These are phyloP conservation scores for Hemistola chrysoprasaria DNA, from an alignment of 2,888 invertebrate species.

Conservation along the genomic window DNA sequence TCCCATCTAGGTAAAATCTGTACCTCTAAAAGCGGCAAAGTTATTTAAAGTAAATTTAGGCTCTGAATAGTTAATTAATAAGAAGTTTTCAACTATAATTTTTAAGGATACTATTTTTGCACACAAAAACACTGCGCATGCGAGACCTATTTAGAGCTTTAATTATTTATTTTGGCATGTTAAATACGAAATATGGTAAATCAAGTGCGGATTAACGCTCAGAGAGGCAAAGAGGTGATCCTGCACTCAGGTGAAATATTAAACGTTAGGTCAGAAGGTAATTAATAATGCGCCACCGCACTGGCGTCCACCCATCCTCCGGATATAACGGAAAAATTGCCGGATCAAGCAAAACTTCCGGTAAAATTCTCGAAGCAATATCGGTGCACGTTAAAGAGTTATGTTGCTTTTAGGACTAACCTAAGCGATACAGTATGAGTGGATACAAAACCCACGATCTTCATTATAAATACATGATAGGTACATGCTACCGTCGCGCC, in stretches of 20 bases:
- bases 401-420: constrained; percentile 47
- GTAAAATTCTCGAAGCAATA: constrained; percentile 61
- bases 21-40: too few relatives aligned
- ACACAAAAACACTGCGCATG: too few relatives aligned
- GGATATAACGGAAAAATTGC: constrained; percentile 75
- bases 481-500: too few relatives aligned
- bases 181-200: constrained; percentile 65
- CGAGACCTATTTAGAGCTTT: too few relatives aligned
- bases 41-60: too few relatives aligned
- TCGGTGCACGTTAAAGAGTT: constrained; percentile 49
- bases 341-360: constrained; percentile 58
- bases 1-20: too few relatives aligned
- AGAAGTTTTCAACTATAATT: too few relatives aligned
- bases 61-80: too few relatives aligned
- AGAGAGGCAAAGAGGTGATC: constrained; percentile 55
- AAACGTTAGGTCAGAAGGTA: constrained; percentile 67
- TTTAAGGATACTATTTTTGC: too few relatives aligned
- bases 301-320: constrained; percentile 47
- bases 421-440: constrained; percentile 33
- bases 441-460: constrained; percentile 39
- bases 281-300: constrained; percentile 72
- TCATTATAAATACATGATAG: constrained; percentile 36
- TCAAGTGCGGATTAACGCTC: constrained; percentile 68
- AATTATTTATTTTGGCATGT: constrained; percentile 52
- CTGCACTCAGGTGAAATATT: constrained; percentile 73